Percentiles rank a stretch among this genome's conserved stretches.
phyloP scores from a whole-genome alignment of 2,888 invertebrate species.

The Eurois occulta region DNA sequence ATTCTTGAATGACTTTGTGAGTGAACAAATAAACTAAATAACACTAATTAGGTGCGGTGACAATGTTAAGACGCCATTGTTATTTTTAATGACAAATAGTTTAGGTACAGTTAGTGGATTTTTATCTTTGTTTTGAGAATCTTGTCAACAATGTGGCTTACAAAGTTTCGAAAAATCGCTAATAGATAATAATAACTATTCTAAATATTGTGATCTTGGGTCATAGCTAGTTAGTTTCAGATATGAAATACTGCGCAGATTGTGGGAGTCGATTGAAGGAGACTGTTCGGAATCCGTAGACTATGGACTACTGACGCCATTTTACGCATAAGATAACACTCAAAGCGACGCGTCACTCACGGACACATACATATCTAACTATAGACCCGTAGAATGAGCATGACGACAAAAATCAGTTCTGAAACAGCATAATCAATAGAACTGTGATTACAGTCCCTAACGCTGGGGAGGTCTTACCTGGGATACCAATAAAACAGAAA shows the following conservation, averaged over 20 bases:
- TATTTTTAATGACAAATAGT: slow-evolving; percentile 26
- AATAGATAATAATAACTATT: neutral
- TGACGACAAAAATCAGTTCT: slow-evolving; percentile 12
- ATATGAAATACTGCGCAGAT: slow-evolving; percentile 27
- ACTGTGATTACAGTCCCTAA: slow-evolving; percentile 15
- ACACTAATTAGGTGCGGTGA: slow-evolving; percentile 34
- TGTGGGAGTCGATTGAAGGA: slow-evolving; percentile 35
- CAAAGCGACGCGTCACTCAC: slow-evolving; percentile 19
- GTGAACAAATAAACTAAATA: slow-evolving; percentile 16
- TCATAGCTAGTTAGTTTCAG: too few relatives aligned
- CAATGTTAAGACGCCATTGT: slow-evolving; percentile 14
- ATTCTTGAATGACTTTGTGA: slow-evolving; percentile 20
- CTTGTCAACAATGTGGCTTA: slow-evolving; percentile 8
- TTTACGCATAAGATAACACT: slow-evolving; percentile 44
- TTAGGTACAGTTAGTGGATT: slow-evolving; percentile 4
- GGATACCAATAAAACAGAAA: neutral
- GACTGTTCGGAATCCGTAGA: slow-evolving; percentile 42
- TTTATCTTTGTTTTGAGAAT: slow-evolving; percentile 14
- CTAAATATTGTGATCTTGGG: slow-evolving; percentile 4
- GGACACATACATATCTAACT: slow-evolving; percentile 24
- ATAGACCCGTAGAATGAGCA: slow-evolving; percentile 28
- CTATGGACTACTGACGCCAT: slow-evolving; percentile 56
- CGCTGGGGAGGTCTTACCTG: slow-evolving; percentile 34
- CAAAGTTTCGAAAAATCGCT: slow-evolving; percentile 1
- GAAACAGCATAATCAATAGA: slow-evolving; percentile 10